A percentile compares a stretch with the other conserved stretches of the same genome.
Conservation (phyloP, 1,140 invertebrate genomes). For the Phenacoccus solenopsis region DNA sequence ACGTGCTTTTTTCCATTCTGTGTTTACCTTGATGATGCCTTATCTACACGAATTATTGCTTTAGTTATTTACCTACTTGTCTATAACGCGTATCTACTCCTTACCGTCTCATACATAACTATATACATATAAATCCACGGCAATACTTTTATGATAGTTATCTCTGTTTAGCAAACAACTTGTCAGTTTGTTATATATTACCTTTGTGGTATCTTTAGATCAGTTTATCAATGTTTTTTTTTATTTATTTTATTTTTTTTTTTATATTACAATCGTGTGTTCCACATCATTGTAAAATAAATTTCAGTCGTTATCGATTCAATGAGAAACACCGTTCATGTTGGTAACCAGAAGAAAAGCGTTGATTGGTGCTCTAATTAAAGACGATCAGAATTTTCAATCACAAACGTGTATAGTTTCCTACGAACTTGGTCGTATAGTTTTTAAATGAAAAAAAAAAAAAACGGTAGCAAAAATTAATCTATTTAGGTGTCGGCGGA, state of each 20-base stretch:
- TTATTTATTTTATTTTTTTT: conserved; percentile 7
- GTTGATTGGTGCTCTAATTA: no score
- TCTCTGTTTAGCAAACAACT: conserved; percentile 15
- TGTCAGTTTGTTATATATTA: conserved; percentile 18
- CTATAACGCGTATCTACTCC: conserved; percentile 14
- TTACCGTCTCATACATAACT: conserved; percentile 12
- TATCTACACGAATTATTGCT: conserved; percentile 16
- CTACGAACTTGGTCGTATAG: no score
- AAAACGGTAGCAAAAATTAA: no score
- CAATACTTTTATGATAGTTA: conserved; percentile 16
- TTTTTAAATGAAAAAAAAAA: no score
- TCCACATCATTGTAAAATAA: not conserved
- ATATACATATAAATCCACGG: not conserved
- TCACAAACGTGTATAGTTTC: no score
- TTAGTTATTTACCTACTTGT: conserved; percentile 17
- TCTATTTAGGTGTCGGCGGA: no score
- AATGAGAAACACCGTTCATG: not conserved
- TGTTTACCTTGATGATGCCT: conserved; percentile 13
- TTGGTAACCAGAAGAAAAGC: not conserved
- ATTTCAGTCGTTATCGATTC: not conserved
- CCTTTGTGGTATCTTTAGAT: conserved; percentile 6
- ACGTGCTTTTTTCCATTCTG: conserved; percentile 14
- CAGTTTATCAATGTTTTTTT: conserved; percentile 12
- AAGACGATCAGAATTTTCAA: no score
- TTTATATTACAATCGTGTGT: conserved; percentile 3